Evolutionary conservation across 2,888 invertebrate species (phyloP).

Genomic region (Adelphocoris suturalis): DNA sequence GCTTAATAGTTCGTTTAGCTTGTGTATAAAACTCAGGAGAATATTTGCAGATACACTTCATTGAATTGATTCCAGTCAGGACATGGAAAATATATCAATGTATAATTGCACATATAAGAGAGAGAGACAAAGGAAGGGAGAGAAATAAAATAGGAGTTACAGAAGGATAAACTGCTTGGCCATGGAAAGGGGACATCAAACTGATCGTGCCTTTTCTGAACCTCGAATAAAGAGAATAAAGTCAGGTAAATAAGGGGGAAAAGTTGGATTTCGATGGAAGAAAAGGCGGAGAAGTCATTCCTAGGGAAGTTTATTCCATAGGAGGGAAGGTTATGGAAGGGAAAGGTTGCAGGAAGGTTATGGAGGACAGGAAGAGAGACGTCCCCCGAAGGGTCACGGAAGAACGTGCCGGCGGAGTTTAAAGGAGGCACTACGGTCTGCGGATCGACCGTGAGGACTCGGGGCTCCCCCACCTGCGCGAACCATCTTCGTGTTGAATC

Average conservation of each 20-base stretch:
- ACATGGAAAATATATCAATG: too few species aligned
- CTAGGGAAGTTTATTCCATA: constrained; percentile 19
- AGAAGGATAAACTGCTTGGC: neutral
- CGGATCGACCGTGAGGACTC: constrained; percentile 18
- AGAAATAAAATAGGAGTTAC: too few species aligned
- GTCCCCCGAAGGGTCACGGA: constrained; percentile 1
- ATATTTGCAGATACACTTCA: too few species aligned
- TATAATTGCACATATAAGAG: too few species aligned
- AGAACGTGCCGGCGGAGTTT: constrained; percentile 37
- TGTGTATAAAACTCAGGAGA: too few species aligned
- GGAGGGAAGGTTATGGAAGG: constrained; percentile 1
- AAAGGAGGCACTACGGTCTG: neutral
- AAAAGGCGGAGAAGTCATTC: neutral
- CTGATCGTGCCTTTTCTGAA: neutral
- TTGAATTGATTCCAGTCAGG: too few species aligned
- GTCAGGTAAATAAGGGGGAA: neutral
- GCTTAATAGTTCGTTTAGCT: too few species aligned
- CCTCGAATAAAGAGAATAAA: neutral
- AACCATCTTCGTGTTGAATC: constrained; percentile 45
- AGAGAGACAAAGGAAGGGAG: neutral
- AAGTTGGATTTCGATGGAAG: constrained; percentile 1
- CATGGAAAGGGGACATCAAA: neutral
- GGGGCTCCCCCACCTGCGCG: neutral
- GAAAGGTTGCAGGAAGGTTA: neutral
- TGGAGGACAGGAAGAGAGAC: neutral